A percentile compares a stretch with the other conserved stretches of the same genome.
These are phyloP conservation scores for Lucilia sericata DNA, from an alignment of 1,140 invertebrate species.

Conservation along the genomic window DNA sequence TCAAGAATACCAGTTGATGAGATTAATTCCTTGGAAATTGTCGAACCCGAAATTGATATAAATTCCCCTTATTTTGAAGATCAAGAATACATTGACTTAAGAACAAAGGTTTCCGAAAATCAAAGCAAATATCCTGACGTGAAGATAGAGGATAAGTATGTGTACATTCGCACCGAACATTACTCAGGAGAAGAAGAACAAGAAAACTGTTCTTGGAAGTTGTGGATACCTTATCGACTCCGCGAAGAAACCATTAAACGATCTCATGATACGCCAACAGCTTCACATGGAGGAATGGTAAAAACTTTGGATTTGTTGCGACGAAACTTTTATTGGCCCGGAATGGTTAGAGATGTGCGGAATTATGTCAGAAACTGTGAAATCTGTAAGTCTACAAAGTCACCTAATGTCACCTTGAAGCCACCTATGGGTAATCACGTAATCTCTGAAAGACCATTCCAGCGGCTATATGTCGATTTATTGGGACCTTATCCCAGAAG, in stretches of 20 bases:
- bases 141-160: constrained; percentile 13
- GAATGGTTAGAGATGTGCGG: background rate
- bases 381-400: constrained; percentile 21
- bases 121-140: constrained; percentile 25
- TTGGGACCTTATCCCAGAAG: constrained; percentile 38
- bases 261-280: background rate
- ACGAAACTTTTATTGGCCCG: constrained; percentile 17
- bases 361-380: constrained; percentile 21
- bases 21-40: background rate
- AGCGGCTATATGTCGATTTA: constrained; percentile 37
- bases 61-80: background rate
- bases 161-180: constrained; percentile 32
- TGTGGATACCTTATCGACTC: constrained; percentile 39
- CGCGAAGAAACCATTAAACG: background rate
- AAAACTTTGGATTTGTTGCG: constrained; percentile 25
- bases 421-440: constrained; percentile 24
- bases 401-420: background rate
- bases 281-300: constrained; percentile 22
- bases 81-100: constrained; percentile 19
- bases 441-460: constrained; percentile 13
- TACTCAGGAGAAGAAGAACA: background rate
- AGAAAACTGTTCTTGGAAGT: constrained; percentile 28
- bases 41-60: background rate
- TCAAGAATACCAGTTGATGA: constrained; percentile 45
- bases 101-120: no score